These are phyloP conservation scores for Trichonephila clavipes DNA, from an alignment of 1,140 invertebrate genomes.

Conservation along the genomic window DNA sequence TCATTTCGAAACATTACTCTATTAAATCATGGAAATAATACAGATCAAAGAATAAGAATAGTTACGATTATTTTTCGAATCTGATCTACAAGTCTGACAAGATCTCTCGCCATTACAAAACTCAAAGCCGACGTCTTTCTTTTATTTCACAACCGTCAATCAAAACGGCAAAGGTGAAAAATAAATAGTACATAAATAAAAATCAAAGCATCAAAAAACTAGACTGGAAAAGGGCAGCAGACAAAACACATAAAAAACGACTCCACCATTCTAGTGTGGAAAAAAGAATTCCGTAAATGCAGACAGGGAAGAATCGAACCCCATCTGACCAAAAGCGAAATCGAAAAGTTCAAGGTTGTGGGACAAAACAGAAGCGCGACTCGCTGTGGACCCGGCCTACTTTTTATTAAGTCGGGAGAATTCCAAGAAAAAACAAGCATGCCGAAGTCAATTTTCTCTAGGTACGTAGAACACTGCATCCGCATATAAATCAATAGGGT, in stretches of 20 bases:
- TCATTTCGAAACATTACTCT: too few species aligned
- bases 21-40: too few species aligned
- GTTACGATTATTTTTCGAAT: too few species aligned
- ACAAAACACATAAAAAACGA: constrained; percentile 14
- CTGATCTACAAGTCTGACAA: too few species aligned
- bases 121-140: neutral
- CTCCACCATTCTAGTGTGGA: neutral
- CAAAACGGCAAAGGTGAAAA: neutral
- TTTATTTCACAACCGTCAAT: neutral
- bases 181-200: neutral
- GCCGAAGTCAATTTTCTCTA: neutral
- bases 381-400: neutral
- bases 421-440: neutral
- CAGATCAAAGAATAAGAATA: too few species aligned
- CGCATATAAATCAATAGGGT: constrained; percentile 60
- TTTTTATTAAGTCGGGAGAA: constrained; percentile 6
- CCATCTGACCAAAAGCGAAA: constrained; percentile 21
- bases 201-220: neutral
- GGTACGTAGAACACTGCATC: constrained; percentile 15
- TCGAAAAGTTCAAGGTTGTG: constrained; percentile 35
- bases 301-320: neutral
- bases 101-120: too few species aligned
- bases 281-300: neutral
- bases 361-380: neutral
- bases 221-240: neutral